Conservation (phyloP, 2,113 vertebrate genomes). For the Gymnobelideus leadbeateri region DNA sequence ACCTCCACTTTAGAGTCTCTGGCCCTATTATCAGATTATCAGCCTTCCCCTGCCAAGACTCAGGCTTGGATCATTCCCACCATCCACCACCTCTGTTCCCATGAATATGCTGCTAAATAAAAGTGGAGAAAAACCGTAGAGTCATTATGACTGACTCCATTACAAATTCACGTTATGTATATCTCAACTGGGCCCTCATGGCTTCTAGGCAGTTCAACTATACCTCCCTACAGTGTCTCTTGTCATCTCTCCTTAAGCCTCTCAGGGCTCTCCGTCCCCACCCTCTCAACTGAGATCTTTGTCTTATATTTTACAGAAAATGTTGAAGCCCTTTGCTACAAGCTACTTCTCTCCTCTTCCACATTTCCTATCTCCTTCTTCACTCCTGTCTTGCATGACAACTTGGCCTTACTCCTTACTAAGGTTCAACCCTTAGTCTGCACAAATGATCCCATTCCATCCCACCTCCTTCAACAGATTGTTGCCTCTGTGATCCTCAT, state of each 20-base stretch:
- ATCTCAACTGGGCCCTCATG: neutral
- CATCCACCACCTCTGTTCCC: neutral
- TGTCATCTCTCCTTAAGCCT: too few relatives aligned
- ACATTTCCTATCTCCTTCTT: neutral
- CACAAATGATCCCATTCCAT: neutral
- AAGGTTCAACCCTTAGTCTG: neutral
- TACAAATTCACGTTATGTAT: neutral
- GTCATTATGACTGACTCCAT: neutral
- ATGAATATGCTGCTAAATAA: neutral
- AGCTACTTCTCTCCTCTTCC: neutral
- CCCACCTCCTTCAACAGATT: neutral
- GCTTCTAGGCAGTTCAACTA: neutral
- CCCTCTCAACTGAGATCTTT: too few relatives aligned
- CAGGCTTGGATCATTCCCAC: neutral
- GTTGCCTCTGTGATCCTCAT: neutral
- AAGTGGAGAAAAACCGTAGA: neutral
- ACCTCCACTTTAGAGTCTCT: neutral
- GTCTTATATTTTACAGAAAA: too few relatives aligned
- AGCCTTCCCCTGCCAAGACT: neutral
- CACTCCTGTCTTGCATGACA: constrained; percentile 14
- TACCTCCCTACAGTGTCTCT: too few relatives aligned
- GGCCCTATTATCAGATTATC: neutral
- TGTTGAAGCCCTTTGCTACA: too few relatives aligned
- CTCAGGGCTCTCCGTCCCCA: too few relatives aligned
- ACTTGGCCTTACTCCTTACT: neutral